Percentiles rank a stretch among this genome's conserved stretches.
Evolutionary conservation across 1,140 invertebrate species (phyloP).

Genomic region (Pseudomyrmex cubaensis): DNA sequence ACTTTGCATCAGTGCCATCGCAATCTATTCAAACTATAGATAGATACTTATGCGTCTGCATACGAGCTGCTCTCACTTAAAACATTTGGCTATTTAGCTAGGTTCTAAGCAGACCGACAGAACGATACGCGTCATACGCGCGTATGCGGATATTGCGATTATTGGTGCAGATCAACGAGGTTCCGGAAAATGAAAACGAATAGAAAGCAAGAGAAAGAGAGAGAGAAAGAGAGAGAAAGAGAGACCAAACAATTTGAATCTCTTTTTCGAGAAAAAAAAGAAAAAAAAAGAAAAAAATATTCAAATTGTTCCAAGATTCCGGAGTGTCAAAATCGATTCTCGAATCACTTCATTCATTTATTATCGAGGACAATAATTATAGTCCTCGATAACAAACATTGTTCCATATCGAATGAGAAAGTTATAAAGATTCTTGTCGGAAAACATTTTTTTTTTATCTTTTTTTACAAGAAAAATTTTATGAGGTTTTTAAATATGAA

Average conservation of each 20-base stretch:
- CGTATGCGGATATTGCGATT: slow-evolving; percentile 64
- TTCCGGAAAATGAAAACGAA: slow-evolving; percentile 12
- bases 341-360: slow-evolving; percentile 28
- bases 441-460: background rate
- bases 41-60: slow-evolving; percentile 26
- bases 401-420: slow-evolving; percentile 42
- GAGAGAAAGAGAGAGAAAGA: background rate
- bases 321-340: slow-evolving; percentile 54
- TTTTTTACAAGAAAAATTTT: background rate
- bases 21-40: slow-evolving; percentile 49
- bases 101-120: slow-evolving; percentile 58
- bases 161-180: slow-evolving; percentile 68
- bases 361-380: slow-evolving; percentile 43
- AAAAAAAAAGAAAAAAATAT: slow-evolving; percentile 34
- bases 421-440: slow-evolving; percentile 29
- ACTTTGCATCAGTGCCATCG: background rate
- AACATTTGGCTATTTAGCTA: background rate
- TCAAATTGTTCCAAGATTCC: background rate
- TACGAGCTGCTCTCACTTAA: slow-evolving; percentile 37
- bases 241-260: background rate
- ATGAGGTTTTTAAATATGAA: background rate
- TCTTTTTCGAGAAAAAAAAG: too few relatives aligned
- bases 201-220: slow-evolving; percentile 27
- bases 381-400: too few relatives aligned
- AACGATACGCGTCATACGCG: slow-evolving; percentile 47